Conservation (phyloP, 2,797 vertebrate genomes). For the Allobates femoralis region DNA sequence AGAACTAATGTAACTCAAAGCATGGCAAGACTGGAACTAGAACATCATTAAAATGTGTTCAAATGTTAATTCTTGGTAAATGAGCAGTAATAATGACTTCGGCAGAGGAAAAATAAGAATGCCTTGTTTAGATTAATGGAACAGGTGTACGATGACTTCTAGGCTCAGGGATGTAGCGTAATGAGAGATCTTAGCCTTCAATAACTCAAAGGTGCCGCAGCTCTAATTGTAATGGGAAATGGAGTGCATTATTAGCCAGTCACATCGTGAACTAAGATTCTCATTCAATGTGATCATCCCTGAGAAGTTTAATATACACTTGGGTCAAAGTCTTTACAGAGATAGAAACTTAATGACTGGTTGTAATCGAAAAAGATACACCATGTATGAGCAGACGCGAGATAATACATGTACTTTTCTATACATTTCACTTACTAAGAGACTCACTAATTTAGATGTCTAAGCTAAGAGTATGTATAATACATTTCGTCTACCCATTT, state of each 20-base stretch:
- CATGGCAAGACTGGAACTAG: neutral
- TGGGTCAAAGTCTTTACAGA: conserved; percentile 31
- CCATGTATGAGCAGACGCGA: conserved; percentile 2
- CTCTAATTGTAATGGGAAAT: conserved; percentile 16
- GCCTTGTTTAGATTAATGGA: neutral
- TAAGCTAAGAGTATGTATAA: neutral
- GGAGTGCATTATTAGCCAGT: conserved; percentile 17
- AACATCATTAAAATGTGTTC: neutral
- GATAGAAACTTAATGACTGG: conserved; percentile 28
- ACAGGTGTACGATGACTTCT: conserved; percentile 16
- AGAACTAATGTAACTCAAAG: neutral
- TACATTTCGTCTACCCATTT: neutral
- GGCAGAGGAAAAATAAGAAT: neutral
- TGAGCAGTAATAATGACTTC: neutral
- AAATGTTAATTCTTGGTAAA: conserved; percentile 12
- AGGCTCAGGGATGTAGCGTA: neutral
- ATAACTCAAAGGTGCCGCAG: neutral
- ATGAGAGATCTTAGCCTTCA: neutral
- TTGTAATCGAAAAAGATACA: conserved; percentile 20
- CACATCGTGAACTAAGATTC: neutral
- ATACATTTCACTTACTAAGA: neutral
- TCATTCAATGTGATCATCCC: conserved; percentile 16
- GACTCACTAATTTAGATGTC: conserved; percentile 7
- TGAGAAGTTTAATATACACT: conserved; percentile 3
- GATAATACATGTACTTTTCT: neutral